A percentile compares a stretch with the other conserved stretches of the same genome.
Evolutionary conservation across 23 tunicate species (phyloP).

Genomic region (Halocynthia roretzi): DNA sequence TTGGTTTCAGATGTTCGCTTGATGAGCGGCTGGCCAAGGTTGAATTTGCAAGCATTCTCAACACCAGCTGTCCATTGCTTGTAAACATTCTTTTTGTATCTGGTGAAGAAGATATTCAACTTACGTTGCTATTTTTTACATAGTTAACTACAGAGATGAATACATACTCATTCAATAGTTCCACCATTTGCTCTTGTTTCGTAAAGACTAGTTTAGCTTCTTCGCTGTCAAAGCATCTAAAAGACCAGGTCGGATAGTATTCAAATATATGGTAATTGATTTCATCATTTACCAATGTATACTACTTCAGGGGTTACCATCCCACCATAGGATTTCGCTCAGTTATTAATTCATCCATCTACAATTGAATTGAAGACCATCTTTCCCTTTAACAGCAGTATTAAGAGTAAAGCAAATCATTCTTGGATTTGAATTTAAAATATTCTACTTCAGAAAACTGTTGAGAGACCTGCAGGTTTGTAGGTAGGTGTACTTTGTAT

Average conservation of each 20-base stretch:
- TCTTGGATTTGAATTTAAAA: too few species aligned
- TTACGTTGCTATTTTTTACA: background rate
- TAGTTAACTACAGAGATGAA: background rate
- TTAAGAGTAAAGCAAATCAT: too few species aligned
- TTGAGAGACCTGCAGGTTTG: too few species aligned
- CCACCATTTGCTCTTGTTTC: conserved; percentile 84
- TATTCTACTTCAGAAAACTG: too few species aligned
- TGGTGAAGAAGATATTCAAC: conserved; percentile 4
- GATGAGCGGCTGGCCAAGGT: conserved; percentile 68
- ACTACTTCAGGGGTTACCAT: background rate
- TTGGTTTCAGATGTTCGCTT: conserved; percentile 55
- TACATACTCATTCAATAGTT: conserved; percentile 63
- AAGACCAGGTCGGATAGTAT: conserved; percentile 1
- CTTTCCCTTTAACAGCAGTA: too few species aligned
- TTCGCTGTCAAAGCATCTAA: conserved; percentile 50
- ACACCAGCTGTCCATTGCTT: conserved; percentile 71
- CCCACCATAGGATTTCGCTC: background rate
- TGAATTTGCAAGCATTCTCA: conserved; percentile 83
- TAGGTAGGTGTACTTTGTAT: too few species aligned
- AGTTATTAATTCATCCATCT: background rate
- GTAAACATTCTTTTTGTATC: conserved; percentile 48
- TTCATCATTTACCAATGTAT: background rate
- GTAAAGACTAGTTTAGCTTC: conserved; percentile 53
- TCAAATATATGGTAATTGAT: background rate
- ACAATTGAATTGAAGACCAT: background rate